These are phyloP conservation scores for Oncorhynchus tshawytscha DNA, from an alignment of 2,113 vertebrate genomes.

Conservation along the genomic window DNA sequence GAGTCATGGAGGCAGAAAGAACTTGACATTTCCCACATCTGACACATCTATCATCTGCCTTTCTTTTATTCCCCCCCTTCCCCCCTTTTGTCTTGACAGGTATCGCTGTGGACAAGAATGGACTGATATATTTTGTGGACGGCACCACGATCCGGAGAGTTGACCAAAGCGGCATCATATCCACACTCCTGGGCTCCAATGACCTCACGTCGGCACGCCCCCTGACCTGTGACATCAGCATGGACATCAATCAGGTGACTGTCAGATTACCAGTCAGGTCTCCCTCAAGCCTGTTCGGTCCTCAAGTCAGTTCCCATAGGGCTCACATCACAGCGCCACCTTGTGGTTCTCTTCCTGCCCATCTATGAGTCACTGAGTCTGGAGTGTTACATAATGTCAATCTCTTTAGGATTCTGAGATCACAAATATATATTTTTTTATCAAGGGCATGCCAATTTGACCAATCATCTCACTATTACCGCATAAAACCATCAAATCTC, in stretches of 20 bases:
- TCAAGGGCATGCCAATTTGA: too few relatives aligned
- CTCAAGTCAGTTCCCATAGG: too few relatives aligned
- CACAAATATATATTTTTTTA: too few relatives aligned
- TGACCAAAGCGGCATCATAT: slow-evolving; percentile 95
- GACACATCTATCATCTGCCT: slow-evolving; percentile 20
- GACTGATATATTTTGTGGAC: slow-evolving; percentile 96
- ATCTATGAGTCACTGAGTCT: too few relatives aligned
- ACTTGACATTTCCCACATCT: slow-evolving; percentile 42
- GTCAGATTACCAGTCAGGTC: background rate
- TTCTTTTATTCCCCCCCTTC: slow-evolving; percentile 5
- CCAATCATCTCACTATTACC: too few relatives aligned
- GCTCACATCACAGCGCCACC: too few relatives aligned
- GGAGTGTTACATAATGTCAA: too few relatives aligned
- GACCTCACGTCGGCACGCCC: slow-evolving; percentile 94
- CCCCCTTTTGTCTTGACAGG: slow-evolving; percentile 72
- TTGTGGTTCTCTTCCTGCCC: too few relatives aligned
- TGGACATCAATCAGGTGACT: slow-evolving; percentile 95
- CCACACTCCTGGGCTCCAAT: slow-evolving; percentile 93
- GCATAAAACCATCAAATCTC: too few relatives aligned
- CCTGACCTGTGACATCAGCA: slow-evolving; percentile 92
- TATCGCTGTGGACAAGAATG: slow-evolving; percentile 91
- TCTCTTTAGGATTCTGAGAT: too few relatives aligned
- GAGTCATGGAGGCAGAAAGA: slow-evolving; percentile 58
- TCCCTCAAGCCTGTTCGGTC: too few relatives aligned
- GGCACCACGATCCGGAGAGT: slow-evolving; percentile 97